Evolutionary conservation across 2,888 invertebrate genomes (phyloP).

Genomic region (Aphidoletes aphidimyza): DNA sequence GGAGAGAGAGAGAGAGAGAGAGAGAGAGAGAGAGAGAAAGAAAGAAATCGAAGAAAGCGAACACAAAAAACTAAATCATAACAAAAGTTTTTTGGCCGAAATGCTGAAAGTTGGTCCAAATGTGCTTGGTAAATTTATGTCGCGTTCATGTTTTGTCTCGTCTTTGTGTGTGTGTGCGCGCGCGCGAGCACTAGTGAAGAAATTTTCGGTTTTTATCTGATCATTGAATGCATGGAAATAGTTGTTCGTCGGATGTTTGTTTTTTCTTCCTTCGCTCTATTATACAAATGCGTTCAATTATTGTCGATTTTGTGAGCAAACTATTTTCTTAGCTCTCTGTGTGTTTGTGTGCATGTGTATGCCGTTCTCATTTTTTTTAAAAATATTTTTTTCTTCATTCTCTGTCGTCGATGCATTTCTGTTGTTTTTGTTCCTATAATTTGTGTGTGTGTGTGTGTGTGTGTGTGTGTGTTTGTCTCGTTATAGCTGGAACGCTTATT

Average conservation of each 20-base stretch:
- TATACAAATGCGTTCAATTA: conserved; percentile 34
- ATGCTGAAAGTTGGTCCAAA: background rate
- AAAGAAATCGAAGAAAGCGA: no score
- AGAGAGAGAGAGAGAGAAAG: no score
- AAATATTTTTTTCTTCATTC: no score
- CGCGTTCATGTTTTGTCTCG: background rate
- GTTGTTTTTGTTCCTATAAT: background rate
- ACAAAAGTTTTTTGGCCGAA: background rate
- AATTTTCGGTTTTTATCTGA: background rate
- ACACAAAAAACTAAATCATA: no score
- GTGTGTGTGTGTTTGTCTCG: background rate
- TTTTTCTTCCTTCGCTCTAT: background rate
- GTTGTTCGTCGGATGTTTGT: background rate
- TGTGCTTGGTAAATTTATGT: background rate
- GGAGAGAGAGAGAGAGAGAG: no score
- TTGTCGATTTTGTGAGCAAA: conserved; percentile 22
- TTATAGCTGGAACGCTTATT: background rate
- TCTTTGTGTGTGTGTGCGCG: no score
- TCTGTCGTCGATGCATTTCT: no score
- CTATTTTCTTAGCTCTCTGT: background rate
- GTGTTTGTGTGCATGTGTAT: background rate
- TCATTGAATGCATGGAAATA: background rate
- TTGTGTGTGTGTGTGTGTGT: background rate
- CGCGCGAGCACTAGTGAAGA: no score
- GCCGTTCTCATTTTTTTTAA: no score